A percentile compares a stretch with the other conserved stretches of the same genome.
These are phyloP conservation scores for Aporrectodea caliginosa DNA, from an alignment of 1,140 invertebrate genomes.

Conservation along the genomic window DNA sequence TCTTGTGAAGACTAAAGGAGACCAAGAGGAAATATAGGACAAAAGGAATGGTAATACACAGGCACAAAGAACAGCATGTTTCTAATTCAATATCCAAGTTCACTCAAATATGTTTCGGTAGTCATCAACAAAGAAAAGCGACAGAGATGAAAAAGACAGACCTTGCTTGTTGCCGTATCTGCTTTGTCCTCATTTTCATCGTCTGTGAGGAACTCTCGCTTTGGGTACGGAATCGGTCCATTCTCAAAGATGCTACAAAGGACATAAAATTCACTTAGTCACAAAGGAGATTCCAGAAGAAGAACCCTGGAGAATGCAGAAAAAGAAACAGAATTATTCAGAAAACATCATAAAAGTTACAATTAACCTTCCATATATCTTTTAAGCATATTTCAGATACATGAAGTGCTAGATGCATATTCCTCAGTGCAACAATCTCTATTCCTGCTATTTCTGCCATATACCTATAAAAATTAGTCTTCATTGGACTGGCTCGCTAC, in stretches of 20 bases:
- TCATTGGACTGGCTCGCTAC: too few relatives aligned
- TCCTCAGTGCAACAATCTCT: too few relatives aligned
- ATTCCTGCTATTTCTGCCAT: too few relatives aligned
- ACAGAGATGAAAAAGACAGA: conserved; percentile 22
- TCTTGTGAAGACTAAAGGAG: background rate
- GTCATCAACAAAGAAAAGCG: background rate
- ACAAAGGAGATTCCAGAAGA: too few relatives aligned
- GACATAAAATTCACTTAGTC: background rate
- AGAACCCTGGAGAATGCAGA: too few relatives aligned
- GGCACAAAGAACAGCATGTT: background rate
- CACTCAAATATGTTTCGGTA: background rate
- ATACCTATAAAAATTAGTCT: too few relatives aligned
- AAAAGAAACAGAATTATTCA: background rate
- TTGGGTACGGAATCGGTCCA: conserved; percentile 95
- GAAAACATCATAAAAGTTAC: background rate
- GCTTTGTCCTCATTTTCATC: conserved; percentile 80
- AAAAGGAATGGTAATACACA: background rate
- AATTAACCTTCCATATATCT: too few relatives aligned
- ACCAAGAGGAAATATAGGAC: background rate
- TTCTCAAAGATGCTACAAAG: conserved; percentile 81
- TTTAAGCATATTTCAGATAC: too few relatives aligned
- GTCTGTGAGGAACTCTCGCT: conserved; percentile 94
- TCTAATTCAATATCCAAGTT: background rate
- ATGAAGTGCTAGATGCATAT: too few relatives aligned
- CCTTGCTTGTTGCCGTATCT: conserved; percentile 46